These are phyloP conservation scores for Apaloderma vittatum DNA, from an alignment of 2,113 vertebrate species.

Conservation along the genomic window DNA sequence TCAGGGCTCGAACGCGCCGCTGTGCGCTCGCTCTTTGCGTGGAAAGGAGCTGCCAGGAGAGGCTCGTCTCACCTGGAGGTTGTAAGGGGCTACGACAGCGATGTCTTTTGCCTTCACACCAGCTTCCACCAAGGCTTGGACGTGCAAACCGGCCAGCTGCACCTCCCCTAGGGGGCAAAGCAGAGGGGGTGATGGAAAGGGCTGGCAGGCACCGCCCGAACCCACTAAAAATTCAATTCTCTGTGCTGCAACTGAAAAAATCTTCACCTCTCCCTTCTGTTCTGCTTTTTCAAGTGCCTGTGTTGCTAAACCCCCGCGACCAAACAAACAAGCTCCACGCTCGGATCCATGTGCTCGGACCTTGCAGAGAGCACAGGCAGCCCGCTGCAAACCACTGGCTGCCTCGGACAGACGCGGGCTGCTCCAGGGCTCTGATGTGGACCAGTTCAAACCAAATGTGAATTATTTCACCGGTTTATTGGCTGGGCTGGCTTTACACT, in stretches of 20 bases:
- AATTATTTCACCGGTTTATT: neutral
- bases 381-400: neutral
- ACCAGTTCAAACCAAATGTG: neutral
- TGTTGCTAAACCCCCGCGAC: neutral
- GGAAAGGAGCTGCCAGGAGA: neutral
- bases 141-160: constrained; percentile 87
- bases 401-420: too few species aligned
- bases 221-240: neutral
- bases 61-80: constrained; percentile 87
- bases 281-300: neutral
- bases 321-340: neutral
- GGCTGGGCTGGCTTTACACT: neutral
- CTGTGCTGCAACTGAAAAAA: neutral
- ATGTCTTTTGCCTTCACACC: constrained; percentile 89
- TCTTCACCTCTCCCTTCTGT: neutral
- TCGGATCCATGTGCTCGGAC: neutral
- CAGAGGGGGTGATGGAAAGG: neutral
- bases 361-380: neutral
- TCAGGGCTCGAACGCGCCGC: neutral
- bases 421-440: neutral
- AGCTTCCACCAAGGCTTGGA: constrained; percentile 88
- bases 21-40: rapidly evolving
- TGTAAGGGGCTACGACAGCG: constrained; percentile 93
- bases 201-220: neutral
- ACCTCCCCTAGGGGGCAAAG: constrained; percentile 87